Base-by-base conservation (phyloP, 2,113 vertebrate species). In the Chionodraco myersi region DNA sequence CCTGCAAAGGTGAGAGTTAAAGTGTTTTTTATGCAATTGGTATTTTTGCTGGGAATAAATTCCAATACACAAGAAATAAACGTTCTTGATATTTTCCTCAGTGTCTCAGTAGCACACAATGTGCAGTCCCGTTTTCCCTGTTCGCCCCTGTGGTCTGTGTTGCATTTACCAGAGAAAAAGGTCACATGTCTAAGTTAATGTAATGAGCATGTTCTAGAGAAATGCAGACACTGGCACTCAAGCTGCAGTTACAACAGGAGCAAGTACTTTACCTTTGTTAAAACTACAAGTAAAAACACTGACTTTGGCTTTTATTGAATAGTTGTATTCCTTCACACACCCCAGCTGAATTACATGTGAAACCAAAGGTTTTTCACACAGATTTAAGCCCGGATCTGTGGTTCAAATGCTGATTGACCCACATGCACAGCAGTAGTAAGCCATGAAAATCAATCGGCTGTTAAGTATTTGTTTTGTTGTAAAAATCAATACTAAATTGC, bases 131-230 rank as follows among this genome's bases (percentile, higher is more conserved):
- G 83, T 87, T 89, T 75, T 44, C 52, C 70, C 70, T 53, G 11
- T 8, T 12, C 54, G 75, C 45, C 62, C 69, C 71, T 48, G 85
- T 70, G 79, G 86, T 85, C 82, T 85, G 79, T 82, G 79, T 91
- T 90, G 83, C 83, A 89, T 91, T 89, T 83, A 85, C 84, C 49
- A 88, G 66, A 83, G 69, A 73, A 85, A 92, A 92, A 93, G 89
- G 88, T 91, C 88, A 86, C 80, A 85, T 91, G 72, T 89, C 88
- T 80, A 58, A 52, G 72, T 69, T 77, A 81, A 85, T 82, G 77
- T 88, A 90, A 92, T 78, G 77, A 90, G 84, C 59, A 30, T 87
- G 82, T 83, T 87, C 54, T 52, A 70, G 56, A 79, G 72, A 86
- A 87, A 82, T 75, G 68, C 69, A 82, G 75, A 73, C 81, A 83